These are phyloP conservation scores for Arctocebus calabarensis DNA, from an alignment of 2,797 vertebrate species.

Conservation along the genomic window DNA sequence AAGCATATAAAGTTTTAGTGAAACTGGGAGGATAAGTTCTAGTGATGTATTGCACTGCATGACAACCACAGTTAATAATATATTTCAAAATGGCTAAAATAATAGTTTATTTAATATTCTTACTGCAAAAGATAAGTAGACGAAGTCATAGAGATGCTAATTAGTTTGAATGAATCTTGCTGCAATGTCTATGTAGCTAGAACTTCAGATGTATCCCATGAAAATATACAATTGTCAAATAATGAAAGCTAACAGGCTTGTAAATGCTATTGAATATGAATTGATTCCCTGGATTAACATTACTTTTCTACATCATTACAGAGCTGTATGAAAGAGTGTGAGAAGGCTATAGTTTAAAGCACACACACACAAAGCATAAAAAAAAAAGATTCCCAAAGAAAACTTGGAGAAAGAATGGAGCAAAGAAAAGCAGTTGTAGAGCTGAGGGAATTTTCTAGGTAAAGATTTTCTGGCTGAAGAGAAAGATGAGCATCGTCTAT, in stretches of 20 bases:
- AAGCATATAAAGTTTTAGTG: not conserved
- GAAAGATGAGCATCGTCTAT: slow-evolving; percentile 95
- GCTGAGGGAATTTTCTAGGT: slow-evolving; percentile 90
- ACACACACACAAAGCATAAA: slow-evolving; percentile 96
- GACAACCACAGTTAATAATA: not conserved
- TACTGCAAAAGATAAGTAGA: not conserved
- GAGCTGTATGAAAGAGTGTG: slow-evolving; percentile 97
- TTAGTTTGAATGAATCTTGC: not conserved
- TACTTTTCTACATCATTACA: slow-evolving; percentile 96
- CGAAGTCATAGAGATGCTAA: not conserved
- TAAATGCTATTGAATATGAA: slow-evolving; percentile 81
- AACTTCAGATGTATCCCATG: not conserved
- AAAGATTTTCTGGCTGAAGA: slow-evolving; percentile 93
- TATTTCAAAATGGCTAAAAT: not conserved
- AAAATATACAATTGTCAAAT: not conserved
- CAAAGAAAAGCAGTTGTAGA: slow-evolving; percentile 89
- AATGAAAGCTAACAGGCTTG: not conserved
- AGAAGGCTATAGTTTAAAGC: slow-evolving; percentile 98
- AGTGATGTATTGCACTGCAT: not conserved
- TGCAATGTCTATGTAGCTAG: not conserved
- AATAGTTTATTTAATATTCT: not conserved
- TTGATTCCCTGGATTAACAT: slow-evolving; percentile 97
- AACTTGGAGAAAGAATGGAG: slow-evolving; percentile 91
- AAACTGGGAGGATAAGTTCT: not conserved
- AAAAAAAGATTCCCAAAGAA: slow-evolving; percentile 93